Conservation (phyloP, 2,797 vertebrate species). For the Karalla daura region DNA sequence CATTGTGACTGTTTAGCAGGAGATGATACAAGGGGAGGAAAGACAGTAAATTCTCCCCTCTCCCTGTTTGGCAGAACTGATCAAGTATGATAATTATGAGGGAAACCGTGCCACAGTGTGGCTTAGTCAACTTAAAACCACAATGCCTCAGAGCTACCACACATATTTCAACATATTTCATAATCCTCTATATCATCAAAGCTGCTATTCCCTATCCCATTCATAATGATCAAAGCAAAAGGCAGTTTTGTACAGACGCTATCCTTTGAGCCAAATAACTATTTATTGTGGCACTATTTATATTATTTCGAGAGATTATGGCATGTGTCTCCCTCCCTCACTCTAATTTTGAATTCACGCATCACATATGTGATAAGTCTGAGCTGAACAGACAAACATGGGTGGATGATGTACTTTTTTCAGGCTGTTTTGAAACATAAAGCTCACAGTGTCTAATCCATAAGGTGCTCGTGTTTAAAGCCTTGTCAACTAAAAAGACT, state of each 20-base stretch:
- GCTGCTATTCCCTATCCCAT: conserved; percentile 31
- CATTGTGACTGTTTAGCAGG: background rate
- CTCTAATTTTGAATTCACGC: conserved; percentile 33
- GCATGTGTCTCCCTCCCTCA: conserved; percentile 17
- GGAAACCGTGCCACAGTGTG: background rate
- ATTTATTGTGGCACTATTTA: conserved; percentile 58
- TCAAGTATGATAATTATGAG: conserved; percentile 14
- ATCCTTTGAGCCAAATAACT: conserved; percentile 50
- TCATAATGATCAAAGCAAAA: conserved; percentile 65
- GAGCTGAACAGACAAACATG: conserved; percentile 14
- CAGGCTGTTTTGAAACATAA: conserved; percentile 1
- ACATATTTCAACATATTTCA: conserved; percentile 36
- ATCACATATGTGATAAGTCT: conserved; percentile 22
- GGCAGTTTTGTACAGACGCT: conserved; percentile 33
- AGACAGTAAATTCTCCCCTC: background rate
- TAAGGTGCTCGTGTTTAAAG: background rate
- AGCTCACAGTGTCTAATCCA: conserved; percentile 2
- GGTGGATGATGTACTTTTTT: conserved; percentile 3
- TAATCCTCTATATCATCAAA: conserved; percentile 52
- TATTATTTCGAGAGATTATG: conserved; percentile 53
- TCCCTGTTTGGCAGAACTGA: conserved; percentile 4
- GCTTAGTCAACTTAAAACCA: conserved; percentile 25
- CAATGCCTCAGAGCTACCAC: conserved; percentile 7
- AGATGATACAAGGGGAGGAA: background rate
- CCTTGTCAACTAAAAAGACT: background rate